Evolutionary conservation across 64 coral and sea anemone genomes (phyloP).

Genomic region (Pachyseris speciosa): DNA sequence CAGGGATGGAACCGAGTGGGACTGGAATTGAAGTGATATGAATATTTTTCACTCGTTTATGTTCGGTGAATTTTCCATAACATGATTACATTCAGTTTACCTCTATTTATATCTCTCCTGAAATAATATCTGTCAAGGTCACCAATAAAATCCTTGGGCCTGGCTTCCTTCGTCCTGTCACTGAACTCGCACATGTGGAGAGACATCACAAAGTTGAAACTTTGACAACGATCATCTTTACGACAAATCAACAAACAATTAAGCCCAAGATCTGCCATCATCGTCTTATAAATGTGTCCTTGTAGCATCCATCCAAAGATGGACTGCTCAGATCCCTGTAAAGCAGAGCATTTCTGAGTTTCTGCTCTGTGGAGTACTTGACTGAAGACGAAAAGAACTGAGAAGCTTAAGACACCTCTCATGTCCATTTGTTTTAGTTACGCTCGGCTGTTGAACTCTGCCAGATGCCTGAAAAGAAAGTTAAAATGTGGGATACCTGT

Average conservation of each 20-base stretch:
- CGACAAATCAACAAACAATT: background rate
- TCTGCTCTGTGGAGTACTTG: background rate
- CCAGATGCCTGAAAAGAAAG: too few relatives aligned
- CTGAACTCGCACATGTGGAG: background rate
- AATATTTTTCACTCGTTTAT: background rate
- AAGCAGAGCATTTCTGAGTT: background rate
- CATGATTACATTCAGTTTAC: background rate
- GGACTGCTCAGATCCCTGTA: background rate
- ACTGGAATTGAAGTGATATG: background rate
- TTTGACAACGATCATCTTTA: background rate
- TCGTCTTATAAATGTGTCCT: background rate
- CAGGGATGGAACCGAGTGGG: constrained; percentile 6
- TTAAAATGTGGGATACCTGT: too few relatives aligned
- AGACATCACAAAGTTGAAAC: background rate
- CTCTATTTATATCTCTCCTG: background rate
- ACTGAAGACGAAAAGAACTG: too few relatives aligned
- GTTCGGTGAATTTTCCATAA: background rate
- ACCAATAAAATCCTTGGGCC: background rate
- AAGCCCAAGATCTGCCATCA: background rate
- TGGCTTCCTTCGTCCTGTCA: background rate
- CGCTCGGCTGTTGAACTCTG: too few relatives aligned
- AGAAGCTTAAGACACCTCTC: too few relatives aligned
- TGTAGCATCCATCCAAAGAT: background rate
- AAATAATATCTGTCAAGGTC: background rate
- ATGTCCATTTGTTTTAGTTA: too few relatives aligned